These are phyloP conservation scores for Drosophila carrolli DNA, from an alignment of 1,140 invertebrate genomes.

Conservation along the genomic window DNA sequence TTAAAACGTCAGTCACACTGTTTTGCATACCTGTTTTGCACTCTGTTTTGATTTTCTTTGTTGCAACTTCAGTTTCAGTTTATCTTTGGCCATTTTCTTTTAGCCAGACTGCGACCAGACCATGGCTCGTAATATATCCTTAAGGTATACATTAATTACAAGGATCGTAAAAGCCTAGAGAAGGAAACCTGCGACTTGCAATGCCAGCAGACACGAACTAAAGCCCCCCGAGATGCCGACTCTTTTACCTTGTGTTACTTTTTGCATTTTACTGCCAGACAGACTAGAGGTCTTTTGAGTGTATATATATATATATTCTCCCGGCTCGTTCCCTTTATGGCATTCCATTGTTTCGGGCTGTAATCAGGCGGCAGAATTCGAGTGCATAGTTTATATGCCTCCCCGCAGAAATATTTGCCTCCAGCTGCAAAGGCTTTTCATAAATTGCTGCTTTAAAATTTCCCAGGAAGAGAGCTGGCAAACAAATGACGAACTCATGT, in stretches of 20 bases:
- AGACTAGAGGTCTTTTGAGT: slow-evolving; percentile 20
- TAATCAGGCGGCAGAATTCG: slow-evolving; percentile 59
- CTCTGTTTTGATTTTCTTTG: slow-evolving; percentile 43
- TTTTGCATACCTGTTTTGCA: slow-evolving; percentile 6
- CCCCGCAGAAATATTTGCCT: slow-evolving; percentile 29
- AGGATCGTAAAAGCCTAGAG: slow-evolving; percentile 63
- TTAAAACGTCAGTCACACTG: slow-evolving; percentile 55
- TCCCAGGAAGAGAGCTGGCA: slow-evolving; percentile 20
- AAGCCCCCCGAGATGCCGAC: slow-evolving; percentile 10
- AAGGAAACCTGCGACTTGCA: slow-evolving; percentile 37
- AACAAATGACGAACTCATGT: slow-evolving; percentile 78
- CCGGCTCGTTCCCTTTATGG: slow-evolving; percentile 19
- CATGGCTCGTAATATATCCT: slow-evolving; percentile 54
- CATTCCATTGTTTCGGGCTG: slow-evolving; percentile 37
- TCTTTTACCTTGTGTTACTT: slow-evolving; percentile 73
- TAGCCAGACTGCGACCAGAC: slow-evolving; percentile 37
- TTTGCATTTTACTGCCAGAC: slow-evolving; percentile 70
- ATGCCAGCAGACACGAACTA: slow-evolving; percentile 20
- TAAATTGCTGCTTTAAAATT: slow-evolving; percentile 49
- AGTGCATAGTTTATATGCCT: slow-evolving; percentile 50
- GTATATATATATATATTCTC: background rate
- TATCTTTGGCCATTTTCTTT: slow-evolving; percentile 26
- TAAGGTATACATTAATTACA: slow-evolving; percentile 80
- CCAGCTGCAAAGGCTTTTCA: slow-evolving; percentile 17
- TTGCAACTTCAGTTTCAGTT: slow-evolving; percentile 24